phyloP scores from a whole-genome alignment of 2,888 invertebrate species.

The Tinea semifulvella region DNA sequence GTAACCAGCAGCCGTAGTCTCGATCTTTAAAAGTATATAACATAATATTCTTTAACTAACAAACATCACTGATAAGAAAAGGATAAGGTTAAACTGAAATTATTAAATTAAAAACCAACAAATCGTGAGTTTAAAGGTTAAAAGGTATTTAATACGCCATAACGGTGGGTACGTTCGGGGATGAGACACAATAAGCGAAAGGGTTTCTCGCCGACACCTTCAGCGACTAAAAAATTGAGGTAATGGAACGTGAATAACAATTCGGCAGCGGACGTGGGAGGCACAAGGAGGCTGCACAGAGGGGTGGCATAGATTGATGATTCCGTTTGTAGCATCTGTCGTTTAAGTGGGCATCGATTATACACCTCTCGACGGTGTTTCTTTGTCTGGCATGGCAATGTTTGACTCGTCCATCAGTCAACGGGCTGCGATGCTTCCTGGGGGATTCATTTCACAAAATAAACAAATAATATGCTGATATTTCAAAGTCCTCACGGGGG shows the following conservation, averaged over 20 bases:
- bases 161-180: conserved; percentile 36
- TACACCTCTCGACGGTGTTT: conserved; percentile 55
- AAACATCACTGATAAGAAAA: too few species aligned
- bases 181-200: conserved; percentile 60
- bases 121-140: conserved; percentile 18
- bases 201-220: conserved; percentile 57
- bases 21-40: too few species aligned
- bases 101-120: conserved; percentile 32
- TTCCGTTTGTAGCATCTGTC: conserved; percentile 64
- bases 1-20: too few species aligned
- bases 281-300: conserved; percentile 23
- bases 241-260: conserved; percentile 66
- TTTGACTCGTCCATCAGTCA: conserved; percentile 52
- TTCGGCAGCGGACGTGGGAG: conserved; percentile 40
- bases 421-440: conserved; percentile 24
- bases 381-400: conserved; percentile 52
- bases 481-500: conserved; percentile 25
- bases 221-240: conserved; percentile 61
- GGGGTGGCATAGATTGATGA: conserved; percentile 51
- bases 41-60: too few species aligned
- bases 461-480: conserved; percentile 53
- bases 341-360: conserved; percentile 64
- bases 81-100: too few species aligned
- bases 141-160: conserved; percentile 44
- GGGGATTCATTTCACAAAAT: conserved; percentile 50